Evolutionary conservation across 2,888 invertebrate species (phyloP), one percentile per base, ranked within the genome.

Genomic region (Acleris holmiana): DNA sequence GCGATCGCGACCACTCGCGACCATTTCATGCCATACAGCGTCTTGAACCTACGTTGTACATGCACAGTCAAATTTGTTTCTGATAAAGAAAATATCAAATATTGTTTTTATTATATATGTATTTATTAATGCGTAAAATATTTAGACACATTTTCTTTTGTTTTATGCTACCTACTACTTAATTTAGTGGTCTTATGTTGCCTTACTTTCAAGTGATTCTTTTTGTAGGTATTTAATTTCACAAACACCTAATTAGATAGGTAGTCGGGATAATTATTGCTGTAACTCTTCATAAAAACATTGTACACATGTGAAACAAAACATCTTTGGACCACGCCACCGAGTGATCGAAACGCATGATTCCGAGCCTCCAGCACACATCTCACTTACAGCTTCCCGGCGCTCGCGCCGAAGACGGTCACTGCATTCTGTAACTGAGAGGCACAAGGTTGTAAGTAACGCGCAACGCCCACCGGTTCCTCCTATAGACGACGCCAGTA

Each of bases 321-420:
- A 76, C 83, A 8, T 85, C 86, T 86, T 85, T 83, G 85, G 86
- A 90, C 91, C 93, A 93, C 91, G 92, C 92, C 92, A 92, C 92
- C 92, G 92, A 91, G 92, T 92, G 91, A 92, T 89, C 84, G 90
- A 91, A 86, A 82, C 91, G 91, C 91, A 91, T 91, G 91, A 86
- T 86, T 87, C 89, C 86, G 86, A 89, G 89, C 89, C 90, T 90
- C 90, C 87, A 89, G 90, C 89, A 89, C 90, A 91, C 91, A 92
- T 89, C 87, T 90, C 91, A 91, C 91, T 84, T 82, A 88, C 90
- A 91, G 91, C 91, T 92, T 91, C 87, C 90, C 89, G 86, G 88
- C 85, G 90, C 89, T 89, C 89, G 84, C 81, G 83, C 84, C 80
- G 81, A 86, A 79, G 78, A 83, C 80, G 80, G 83, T 88, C 88